A percentile compares a stretch with the other conserved stretches of the same genome.
Evolutionary conservation across 2,113 vertebrate species (phyloP).

Genomic region (Mobula birostris): DNA sequence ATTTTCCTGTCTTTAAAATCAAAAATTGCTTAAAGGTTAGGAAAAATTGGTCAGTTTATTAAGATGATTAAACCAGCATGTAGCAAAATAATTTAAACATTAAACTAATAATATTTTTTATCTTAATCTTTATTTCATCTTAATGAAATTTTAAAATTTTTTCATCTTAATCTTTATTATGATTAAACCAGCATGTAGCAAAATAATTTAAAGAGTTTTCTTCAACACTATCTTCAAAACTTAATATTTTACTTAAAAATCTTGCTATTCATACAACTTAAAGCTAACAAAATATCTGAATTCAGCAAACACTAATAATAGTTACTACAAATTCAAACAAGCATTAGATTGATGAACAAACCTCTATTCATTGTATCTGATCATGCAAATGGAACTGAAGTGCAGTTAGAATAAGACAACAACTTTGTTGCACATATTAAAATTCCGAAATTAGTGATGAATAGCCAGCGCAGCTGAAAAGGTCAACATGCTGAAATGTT

Average conservation of each 20-base stretch:
- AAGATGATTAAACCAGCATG: background rate
- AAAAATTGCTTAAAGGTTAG: background rate
- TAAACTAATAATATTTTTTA: too few relatives aligned
- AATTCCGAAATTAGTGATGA: too few relatives aligned
- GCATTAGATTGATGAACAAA: background rate
- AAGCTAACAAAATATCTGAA: background rate
- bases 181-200: too few relatives aligned
- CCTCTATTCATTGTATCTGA: background rate
- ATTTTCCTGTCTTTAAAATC: background rate
- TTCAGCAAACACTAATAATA: background rate
- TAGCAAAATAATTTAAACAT: background rate
- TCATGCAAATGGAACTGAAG: background rate
- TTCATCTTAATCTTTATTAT: too few relatives aligned
- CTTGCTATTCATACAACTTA: background rate
- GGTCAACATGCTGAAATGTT: too few relatives aligned
- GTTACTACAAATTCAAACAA: background rate
- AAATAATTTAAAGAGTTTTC: too few relatives aligned
- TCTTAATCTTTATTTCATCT: too few relatives aligned
- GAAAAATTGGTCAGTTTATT: background rate
- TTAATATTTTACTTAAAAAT: background rate
- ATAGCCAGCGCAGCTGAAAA: too few relatives aligned
- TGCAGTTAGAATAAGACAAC: background rate
- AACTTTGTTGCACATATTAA: too few relatives aligned
- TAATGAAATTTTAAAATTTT: too few relatives aligned
- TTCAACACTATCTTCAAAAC: background rate